phyloP scores from a whole-genome alignment of 2,888 invertebrate species.

The Listrodromus nycthemerus region DNA sequence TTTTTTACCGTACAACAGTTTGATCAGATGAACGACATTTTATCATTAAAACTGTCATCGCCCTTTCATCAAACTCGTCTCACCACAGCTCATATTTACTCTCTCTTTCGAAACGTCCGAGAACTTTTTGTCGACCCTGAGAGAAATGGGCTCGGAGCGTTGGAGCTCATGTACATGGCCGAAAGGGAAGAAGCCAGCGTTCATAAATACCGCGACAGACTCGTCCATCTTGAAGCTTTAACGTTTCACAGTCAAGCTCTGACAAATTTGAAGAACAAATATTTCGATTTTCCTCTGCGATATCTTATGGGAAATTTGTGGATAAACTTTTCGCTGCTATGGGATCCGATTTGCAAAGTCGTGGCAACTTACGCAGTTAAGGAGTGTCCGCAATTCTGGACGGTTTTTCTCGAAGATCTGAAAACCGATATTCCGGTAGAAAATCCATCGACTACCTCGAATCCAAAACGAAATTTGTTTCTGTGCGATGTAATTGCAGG shows the following conservation, averaged over 20 bases:
- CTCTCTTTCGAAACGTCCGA: conserved; percentile 87
- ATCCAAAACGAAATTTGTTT: conserved; percentile 80
- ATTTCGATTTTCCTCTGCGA: conserved; percentile 89
- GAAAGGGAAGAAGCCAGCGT: conserved; percentile 91
- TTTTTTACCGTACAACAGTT: conserved; percentile 76
- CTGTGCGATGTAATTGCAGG: conserved; percentile 73
- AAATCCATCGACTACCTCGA: conserved; percentile 83
- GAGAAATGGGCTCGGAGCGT: conserved; percentile 75
- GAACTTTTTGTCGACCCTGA: conserved; percentile 84
- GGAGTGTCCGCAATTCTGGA: conserved; percentile 89
- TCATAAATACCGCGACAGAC: conserved; percentile 92
- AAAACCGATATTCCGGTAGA: conserved; percentile 84
- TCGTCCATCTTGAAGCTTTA: conserved; percentile 91
- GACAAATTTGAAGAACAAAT: conserved; percentile 86
- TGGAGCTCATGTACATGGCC: conserved; percentile 85
- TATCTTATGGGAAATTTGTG: conserved; percentile 94
- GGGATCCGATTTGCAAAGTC: conserved; percentile 93
- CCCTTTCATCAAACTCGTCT: conserved; percentile 86
- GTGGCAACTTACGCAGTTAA: conserved; percentile 90
- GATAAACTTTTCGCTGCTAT: conserved; percentile 94
- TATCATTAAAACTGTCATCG: conserved; percentile 76
- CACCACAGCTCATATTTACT: conserved; percentile 90
- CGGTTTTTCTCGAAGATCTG: conserved; percentile 88
- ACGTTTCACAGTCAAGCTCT: conserved; percentile 84
- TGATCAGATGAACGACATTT: conserved; percentile 71